These are phyloP conservation scores for Adelosebastes latens DNA, from an alignment of 2,797 vertebrate species.

Conservation along the genomic window DNA sequence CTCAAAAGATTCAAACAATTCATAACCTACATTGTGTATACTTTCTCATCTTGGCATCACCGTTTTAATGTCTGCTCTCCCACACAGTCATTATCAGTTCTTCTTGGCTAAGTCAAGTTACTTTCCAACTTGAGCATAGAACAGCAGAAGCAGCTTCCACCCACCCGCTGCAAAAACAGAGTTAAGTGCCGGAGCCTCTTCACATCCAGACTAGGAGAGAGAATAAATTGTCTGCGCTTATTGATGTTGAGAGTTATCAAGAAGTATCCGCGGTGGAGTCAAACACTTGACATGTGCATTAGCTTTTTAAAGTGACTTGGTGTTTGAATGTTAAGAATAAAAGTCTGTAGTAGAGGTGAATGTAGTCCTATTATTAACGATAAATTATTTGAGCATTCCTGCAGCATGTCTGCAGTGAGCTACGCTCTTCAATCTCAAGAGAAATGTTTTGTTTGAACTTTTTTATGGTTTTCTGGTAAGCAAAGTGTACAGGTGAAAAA, in stretches of 20 bases:
- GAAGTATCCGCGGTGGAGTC: constrained; percentile 37
- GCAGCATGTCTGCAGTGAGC: neutral
- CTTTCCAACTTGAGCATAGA: constrained; percentile 36
- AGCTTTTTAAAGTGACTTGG: constrained; percentile 27
- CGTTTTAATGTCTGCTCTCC: constrained; percentile 36
- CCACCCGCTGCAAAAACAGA: constrained; percentile 47
- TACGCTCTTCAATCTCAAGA: neutral
- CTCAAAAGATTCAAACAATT: neutral
- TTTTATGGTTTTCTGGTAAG: neutral
- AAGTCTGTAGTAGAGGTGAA: neutral
- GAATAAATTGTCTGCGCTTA: constrained; percentile 51
- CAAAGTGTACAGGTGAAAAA: neutral
- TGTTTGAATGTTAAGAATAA: constrained; percentile 29
- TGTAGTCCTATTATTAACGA: neutral
- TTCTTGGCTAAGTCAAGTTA: constrained; percentile 42
- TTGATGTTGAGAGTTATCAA: constrained; percentile 51
- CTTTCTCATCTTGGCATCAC: constrained; percentile 5
- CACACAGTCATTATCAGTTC: constrained; percentile 55
- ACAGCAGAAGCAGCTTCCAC: constrained; percentile 34
- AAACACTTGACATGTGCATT: constrained; percentile 51
- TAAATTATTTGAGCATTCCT: neutral
- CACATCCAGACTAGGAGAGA: constrained; percentile 38
- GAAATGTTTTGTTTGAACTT: neutral
- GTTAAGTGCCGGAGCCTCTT: constrained; percentile 46
- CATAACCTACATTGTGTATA: neutral